Base-by-base conservation (phyloP, 1,140 invertebrate genomes). In the Caenorhabditis elegans region DNA sequence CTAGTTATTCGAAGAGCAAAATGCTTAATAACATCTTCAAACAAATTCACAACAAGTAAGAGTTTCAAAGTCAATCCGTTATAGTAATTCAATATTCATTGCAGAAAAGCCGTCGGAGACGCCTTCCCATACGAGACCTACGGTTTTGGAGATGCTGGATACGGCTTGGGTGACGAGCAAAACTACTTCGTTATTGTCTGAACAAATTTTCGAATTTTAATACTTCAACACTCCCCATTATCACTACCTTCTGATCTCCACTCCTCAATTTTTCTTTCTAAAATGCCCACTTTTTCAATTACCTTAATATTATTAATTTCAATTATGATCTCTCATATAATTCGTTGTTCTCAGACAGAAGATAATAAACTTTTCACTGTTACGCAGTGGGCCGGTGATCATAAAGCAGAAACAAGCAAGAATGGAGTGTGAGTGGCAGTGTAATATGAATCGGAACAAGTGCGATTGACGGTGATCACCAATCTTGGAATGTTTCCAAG, bases 31-130 rank as follows among this genome's bases (percentile, higher is more conserved):
- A 55, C 55, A 79, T 79, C 24, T 51, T 79, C 22, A 79, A 79
- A 22, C 78, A 79, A 22, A 79, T 79, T 36, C 78, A 79, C 15
- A 79, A 49, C 34, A 79, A 79, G 78, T 79, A n/a, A n/a, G 36
- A 79, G 78, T 79, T 79, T 6, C 5, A 36, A 70, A 46, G 1
- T 22, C 4, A 28, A 1, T 24, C 8, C 49, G n/a, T 1, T 43
- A 10, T 26, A 1, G 4, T 28, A 28, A 19, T 26, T 19, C 19
- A 8, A 0, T 24, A 53, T n/a, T 8, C 15, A 17, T 79, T 79
- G 17, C 78, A 79, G 78, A 53, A 79, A 79, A 15, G 78, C 60
- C 10, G 60, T 70, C 22, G 60, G 60, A 70, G 60, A 70, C 22
- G 34, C 60, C 2, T 70, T 70, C 34, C 60, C 60, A 24, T 70